phyloP scores from a whole-genome alignment of 2,797 vertebrate species.

The Enteromius afrohamiltoni region DNA sequence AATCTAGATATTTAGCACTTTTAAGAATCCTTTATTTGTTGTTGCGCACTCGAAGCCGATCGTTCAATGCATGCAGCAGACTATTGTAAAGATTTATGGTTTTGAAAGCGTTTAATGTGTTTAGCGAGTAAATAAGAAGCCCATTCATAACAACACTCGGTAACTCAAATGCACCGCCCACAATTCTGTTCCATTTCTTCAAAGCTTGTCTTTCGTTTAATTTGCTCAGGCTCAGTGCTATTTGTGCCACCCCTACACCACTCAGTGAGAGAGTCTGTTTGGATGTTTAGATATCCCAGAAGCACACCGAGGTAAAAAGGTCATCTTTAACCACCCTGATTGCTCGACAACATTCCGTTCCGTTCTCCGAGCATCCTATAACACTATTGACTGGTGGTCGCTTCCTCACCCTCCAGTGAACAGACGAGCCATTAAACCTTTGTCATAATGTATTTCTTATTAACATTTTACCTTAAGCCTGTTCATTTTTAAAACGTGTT shows the following conservation, averaged over 20 bases:
- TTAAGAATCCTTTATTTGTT: not conserved
- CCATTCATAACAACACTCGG: not conserved
- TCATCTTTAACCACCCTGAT: constrained; percentile 72
- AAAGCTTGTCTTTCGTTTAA: constrained; percentile 16
- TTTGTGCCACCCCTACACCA: constrained; percentile 18
- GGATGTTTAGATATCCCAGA: constrained; percentile 85
- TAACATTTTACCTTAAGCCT: not conserved
- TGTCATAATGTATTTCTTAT: not conserved
- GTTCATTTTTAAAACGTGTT: not conserved
- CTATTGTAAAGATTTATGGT: constrained; percentile 23
- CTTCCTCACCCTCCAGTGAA: constrained; percentile 37
- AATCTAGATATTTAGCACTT: not conserved
- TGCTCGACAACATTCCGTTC: constrained; percentile 70
- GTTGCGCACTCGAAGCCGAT: not conserved
- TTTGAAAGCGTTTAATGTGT: constrained; percentile 10
- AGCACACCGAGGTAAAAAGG: constrained; percentile 84
- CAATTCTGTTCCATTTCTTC: constrained; percentile 14
- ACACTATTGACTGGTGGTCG: constrained; percentile 46
- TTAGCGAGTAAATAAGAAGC: constrained; percentile 27
- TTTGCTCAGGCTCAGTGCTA: constrained; percentile 17
- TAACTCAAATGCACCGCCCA: constrained; percentile 3
- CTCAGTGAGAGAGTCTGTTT: constrained; percentile 65
- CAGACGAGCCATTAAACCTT: not conserved
- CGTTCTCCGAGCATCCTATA: constrained; percentile 35
- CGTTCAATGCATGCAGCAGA: not conserved